Conservation (phyloP, 2,888 invertebrate genomes). For the Allacma fusca region DNA sequence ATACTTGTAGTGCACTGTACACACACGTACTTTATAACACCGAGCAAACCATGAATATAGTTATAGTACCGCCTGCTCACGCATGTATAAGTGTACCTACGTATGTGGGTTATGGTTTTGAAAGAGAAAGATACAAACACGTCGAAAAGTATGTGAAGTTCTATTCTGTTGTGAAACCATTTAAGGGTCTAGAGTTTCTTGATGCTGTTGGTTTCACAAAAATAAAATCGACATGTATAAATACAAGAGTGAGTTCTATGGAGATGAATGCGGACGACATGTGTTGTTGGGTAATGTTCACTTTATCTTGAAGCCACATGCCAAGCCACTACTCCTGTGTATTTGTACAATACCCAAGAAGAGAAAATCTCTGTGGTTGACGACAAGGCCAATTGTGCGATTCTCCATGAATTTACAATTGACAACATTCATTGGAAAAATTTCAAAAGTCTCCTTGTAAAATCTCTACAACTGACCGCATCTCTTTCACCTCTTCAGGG, state of each 20-base stretch:
- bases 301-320: conserved; percentile 32
- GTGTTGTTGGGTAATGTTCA: conserved; percentile 32
- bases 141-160: conserved; percentile 10
- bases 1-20: neutral
- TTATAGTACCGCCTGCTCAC: neutral
- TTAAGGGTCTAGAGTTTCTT: conserved; percentile 18
- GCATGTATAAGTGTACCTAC: no score
- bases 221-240: conserved; percentile 33
- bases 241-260: neutral
- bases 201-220: conserved; percentile 21
- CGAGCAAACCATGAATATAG: neutral
- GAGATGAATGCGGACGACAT: conserved; percentile 31
- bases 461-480: conserved; percentile 32
- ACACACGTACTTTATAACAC: neutral
- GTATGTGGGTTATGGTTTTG: neutral
- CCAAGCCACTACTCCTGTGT: conserved; percentile 29
- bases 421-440: conserved; percentile 11
- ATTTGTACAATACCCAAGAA: conserved; percentile 3
- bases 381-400: conserved; percentile 39
- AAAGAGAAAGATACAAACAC: conserved; percentile 6
- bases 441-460: conserved; percentile 21
- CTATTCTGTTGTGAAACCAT: conserved; percentile 2
- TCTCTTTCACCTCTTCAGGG: conserved; percentile 19
- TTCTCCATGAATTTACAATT: conserved; percentile 14
- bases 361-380: conserved; percentile 35